A percentile compares a stretch with the other conserved stretches of the same genome.
phyloP scores from a whole-genome alignment of 2,888 invertebrate genomes.

The Agriopis marginaria region DNA sequence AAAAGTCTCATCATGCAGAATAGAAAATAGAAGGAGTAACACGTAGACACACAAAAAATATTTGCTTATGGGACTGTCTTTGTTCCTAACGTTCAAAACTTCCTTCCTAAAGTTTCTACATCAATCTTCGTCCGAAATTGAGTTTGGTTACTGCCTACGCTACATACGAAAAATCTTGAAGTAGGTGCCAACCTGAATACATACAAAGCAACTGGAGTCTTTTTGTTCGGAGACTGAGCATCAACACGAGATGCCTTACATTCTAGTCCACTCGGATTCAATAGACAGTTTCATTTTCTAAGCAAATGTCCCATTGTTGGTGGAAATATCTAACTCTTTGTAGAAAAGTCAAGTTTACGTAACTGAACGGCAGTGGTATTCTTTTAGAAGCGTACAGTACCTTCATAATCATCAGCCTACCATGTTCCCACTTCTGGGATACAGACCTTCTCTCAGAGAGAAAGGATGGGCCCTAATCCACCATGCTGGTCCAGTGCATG shows the following conservation, averaged over 20 bases:
- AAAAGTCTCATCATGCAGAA: too few species aligned
- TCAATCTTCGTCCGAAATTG: not conserved
- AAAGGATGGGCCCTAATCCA: too few species aligned
- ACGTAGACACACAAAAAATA: too few species aligned
- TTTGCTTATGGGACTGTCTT: too few species aligned
- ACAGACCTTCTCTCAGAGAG: too few species aligned
- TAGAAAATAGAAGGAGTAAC: too few species aligned
- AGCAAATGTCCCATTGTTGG: slow-evolving; percentile 10
- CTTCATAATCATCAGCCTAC: too few species aligned
- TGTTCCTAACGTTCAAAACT: not conserved
- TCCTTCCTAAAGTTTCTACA: not conserved
- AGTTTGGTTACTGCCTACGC: slow-evolving; percentile 8
- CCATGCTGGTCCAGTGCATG: too few species aligned
- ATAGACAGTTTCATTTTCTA: slow-evolving; percentile 25
- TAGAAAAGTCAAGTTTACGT: too few species aligned
- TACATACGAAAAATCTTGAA: slow-evolving; percentile 29
- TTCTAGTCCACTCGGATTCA: slow-evolving; percentile 23
- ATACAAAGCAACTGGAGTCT: slow-evolving; percentile 34
- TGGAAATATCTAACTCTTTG: not conserved
- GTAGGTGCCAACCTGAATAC: slow-evolving; percentile 42
- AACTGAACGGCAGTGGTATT: not conserved
- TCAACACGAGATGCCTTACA: slow-evolving; percentile 23
- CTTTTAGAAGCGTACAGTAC: not conserved
- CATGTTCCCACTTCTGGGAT: too few species aligned
- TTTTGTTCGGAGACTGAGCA: slow-evolving; percentile 26